Evolutionary conservation across 2,888 invertebrate genomes (phyloP).

Genomic region (Trachelus iudaicus): DNA sequence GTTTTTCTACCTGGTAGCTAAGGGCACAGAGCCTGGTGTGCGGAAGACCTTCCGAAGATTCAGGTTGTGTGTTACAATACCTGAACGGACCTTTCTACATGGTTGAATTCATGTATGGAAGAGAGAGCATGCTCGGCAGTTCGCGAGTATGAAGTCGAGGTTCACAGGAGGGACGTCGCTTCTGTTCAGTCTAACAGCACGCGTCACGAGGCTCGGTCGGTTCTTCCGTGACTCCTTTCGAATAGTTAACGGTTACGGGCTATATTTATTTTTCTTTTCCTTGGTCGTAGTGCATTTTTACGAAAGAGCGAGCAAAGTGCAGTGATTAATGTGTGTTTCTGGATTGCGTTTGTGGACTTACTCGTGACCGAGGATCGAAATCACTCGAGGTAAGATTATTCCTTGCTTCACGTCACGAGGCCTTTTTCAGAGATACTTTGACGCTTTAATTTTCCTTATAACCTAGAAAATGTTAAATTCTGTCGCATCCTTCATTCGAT

Average conservation of each 20-base stretch:
- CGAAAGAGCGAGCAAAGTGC: background rate
- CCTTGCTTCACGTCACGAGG: background rate
- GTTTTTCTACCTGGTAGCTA: background rate
- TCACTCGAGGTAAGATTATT: background rate
- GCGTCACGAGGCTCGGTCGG: constrained; percentile 50
- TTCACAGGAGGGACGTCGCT: constrained; percentile 41
- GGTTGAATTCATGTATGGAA: background rate
- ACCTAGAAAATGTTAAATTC: background rate
- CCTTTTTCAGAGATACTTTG: background rate
- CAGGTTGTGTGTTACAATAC: background rate
- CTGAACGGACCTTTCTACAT: background rate
- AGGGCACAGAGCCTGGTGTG: background rate
- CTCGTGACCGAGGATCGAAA: background rate
- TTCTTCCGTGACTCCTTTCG: constrained; percentile 3
- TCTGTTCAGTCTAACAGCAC: constrained; percentile 54
- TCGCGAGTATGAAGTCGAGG: constrained; percentile 35
- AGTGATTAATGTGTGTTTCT: background rate
- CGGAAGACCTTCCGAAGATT: background rate
- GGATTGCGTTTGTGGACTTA: background rate
- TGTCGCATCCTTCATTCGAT: background rate
- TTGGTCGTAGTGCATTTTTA: background rate
- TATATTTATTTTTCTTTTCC: background rate
- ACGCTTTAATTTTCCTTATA: background rate
- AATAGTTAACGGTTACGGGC: background rate
- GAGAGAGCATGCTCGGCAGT: constrained; percentile 38